A percentile compares a stretch with the other conserved stretches of the same genome.
Conservation (phyloP, 2,113 vertebrate species). For the Candoia aspera region DNA sequence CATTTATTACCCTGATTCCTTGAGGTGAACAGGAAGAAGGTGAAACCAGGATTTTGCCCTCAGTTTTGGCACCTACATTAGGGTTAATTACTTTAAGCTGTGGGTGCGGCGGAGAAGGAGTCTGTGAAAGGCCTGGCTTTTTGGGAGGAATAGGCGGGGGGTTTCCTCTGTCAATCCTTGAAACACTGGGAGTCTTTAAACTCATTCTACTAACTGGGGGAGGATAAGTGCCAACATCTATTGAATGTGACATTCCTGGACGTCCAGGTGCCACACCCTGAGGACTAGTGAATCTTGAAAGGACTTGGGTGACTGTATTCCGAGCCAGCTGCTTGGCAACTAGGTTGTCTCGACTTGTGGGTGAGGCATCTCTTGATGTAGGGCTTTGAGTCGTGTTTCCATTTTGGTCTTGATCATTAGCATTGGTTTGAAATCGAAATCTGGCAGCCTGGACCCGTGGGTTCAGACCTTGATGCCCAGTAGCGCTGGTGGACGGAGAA, state of each 20-base stretch:
- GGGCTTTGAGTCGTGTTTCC: constrained; percentile 89
- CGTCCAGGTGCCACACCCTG: constrained; percentile 74
- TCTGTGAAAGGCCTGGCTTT: constrained; percentile 97
- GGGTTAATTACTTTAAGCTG: constrained; percentile 87
- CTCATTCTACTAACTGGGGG: constrained; percentile 70
- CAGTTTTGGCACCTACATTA: constrained; percentile 80
- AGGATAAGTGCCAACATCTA: constrained; percentile 79
- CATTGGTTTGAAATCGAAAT: constrained; percentile 90
- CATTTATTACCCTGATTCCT: constrained; percentile 82
- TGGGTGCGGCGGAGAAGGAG: constrained; percentile 92
- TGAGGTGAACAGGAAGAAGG: constrained; percentile 77
- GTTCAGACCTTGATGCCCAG: constrained; percentile 83
- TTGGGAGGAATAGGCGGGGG: constrained; percentile 98
- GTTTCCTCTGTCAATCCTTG: constrained; percentile 94
- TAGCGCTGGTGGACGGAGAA: constrained; percentile 72
- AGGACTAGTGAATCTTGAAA: constrained; percentile 94
- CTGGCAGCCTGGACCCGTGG: constrained; percentile 93
- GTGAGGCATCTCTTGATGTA: constrained; percentile 90
- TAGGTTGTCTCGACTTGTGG: constrained; percentile 91
- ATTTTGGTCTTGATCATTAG: constrained; percentile 94
- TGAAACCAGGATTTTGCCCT: constrained; percentile 77
- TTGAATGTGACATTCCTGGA: constrained; percentile 68
- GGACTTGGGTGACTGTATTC: constrained; percentile 94
- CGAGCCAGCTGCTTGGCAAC: constrained; percentile 93
- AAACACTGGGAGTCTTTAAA: constrained; percentile 87